phyloP scores from a whole-genome alignment of 2,888 invertebrate genomes.

The Linnaemya tessellans region DNA sequence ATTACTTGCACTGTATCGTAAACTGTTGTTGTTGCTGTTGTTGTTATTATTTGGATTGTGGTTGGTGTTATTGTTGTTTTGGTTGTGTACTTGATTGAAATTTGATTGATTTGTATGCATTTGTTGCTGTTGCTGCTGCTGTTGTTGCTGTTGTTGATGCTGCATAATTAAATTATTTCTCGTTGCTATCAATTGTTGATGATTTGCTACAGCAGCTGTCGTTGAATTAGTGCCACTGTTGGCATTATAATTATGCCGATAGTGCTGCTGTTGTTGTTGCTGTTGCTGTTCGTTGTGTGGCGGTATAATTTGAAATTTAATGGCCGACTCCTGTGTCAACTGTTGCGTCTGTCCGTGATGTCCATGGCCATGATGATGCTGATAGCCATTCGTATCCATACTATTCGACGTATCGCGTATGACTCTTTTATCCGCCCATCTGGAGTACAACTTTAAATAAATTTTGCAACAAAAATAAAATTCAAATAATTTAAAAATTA shows the following conservation, averaged over 20 bases:
- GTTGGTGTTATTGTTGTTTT: constrained; percentile 77
- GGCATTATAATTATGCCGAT: constrained; percentile 74
- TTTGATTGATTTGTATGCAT: constrained; percentile 71
- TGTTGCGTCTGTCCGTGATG: constrained; percentile 79
- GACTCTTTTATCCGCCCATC: constrained; percentile 82
- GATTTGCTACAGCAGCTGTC: constrained; percentile 69
- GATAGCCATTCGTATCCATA: constrained; percentile 77
- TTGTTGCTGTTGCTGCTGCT: constrained; percentile 76
- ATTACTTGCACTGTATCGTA: constrained; percentile 73
- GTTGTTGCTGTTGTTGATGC: constrained; percentile 78
- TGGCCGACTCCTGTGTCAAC: constrained; percentile 80
- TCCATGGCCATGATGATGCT: constrained; percentile 77
- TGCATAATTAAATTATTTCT: constrained; percentile 81
- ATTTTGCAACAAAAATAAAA: too few species aligned
- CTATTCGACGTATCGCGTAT: constrained; percentile 75
- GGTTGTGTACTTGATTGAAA: constrained; percentile 74
- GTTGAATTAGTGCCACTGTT: constrained; percentile 70
- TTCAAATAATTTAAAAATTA: neutral
- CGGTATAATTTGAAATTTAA: constrained; percentile 83
- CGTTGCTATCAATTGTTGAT: constrained; percentile 74
- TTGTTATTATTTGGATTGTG: constrained; percentile 66
- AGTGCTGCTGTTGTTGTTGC: constrained; percentile 76
- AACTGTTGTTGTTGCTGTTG: constrained; percentile 75
- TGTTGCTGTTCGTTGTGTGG: constrained; percentile 78
- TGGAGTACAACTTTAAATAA: constrained; percentile 79